A percentile compares a stretch with the other conserved stretches of the same genome.
These are phyloP conservation scores for Achroia grisella DNA, from an alignment of 1,140 invertebrate genomes.

Conservation along the genomic window DNA sequence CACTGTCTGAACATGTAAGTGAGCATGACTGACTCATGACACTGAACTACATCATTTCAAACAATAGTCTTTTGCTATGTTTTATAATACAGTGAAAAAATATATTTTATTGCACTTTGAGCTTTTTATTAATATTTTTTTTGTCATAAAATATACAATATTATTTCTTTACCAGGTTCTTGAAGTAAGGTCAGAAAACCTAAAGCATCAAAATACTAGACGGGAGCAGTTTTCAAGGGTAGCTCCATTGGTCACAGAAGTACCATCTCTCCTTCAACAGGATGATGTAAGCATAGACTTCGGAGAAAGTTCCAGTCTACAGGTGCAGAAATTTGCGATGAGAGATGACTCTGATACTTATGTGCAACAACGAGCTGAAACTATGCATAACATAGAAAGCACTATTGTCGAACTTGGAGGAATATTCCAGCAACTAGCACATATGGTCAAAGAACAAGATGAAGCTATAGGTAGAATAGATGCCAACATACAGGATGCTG, in stretches of 20 bases:
- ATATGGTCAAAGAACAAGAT: slow-evolving; percentile 99
- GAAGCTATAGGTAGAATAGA: slow-evolving; percentile 99
- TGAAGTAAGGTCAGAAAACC: slow-evolving; percentile 92
- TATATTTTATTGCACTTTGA: no score
- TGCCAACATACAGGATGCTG: slow-evolving; percentile 95
- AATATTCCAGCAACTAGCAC: slow-evolving; percentile 98
- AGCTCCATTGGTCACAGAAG: slow-evolving; percentile 80
- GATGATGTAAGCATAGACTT: slow-evolving; percentile 87
- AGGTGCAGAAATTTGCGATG: slow-evolving; percentile 79
- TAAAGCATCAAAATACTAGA: slow-evolving; percentile 95
- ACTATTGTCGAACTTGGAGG: slow-evolving; percentile 99
- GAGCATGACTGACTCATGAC: no score
- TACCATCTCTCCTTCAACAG: slow-evolving; percentile 78
- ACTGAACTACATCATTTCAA: no score
- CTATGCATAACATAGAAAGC: slow-evolving; percentile 99
- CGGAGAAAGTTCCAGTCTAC: slow-evolving; percentile 68
- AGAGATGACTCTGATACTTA: slow-evolving; percentile 93
- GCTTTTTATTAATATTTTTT: no score
- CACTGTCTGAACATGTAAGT: no score
- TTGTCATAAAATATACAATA: no score
- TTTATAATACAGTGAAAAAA: no score
- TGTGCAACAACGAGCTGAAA: slow-evolving; percentile 93
- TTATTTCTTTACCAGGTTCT: slow-evolving; percentile 77
- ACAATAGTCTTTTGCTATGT: no score
- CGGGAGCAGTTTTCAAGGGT: slow-evolving; percentile 95